These are phyloP conservation scores for Lanius ludovicianus DNA, from an alignment of 2,113 vertebrate species.

Conservation along the genomic window DNA sequence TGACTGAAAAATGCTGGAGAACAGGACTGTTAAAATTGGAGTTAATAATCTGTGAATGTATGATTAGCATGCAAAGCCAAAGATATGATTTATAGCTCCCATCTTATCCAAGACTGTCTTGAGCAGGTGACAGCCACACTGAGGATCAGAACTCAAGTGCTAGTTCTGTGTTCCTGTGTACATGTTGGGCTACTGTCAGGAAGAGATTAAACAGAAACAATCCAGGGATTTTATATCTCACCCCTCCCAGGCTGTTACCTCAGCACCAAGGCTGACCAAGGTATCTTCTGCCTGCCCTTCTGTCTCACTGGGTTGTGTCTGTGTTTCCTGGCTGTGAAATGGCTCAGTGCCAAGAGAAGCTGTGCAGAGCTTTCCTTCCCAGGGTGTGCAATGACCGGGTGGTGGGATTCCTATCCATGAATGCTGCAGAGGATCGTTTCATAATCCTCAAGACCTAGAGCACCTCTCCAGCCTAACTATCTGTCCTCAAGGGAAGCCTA, in stretches of 20 bases:
- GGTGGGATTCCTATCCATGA: not conserved
- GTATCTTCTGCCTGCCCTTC: not conserved
- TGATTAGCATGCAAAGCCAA: not conserved
- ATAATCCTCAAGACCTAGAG: not conserved
- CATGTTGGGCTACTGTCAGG: not conserved
- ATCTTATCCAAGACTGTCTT: not conserved
- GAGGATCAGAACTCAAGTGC: not conserved
- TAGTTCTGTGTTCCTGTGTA: not conserved
- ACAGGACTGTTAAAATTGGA: not conserved
- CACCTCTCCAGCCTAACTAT: not conserved
- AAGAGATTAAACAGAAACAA: not conserved
- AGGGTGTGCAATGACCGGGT: not conserved
- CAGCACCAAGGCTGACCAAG: not conserved
- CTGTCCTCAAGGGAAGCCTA: not conserved
- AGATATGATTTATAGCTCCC: not conserved
- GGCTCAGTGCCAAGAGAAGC: not conserved
- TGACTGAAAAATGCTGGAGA: not conserved
- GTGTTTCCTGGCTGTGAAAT: not conserved
- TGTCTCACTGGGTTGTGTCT: not conserved
- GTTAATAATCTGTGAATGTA: not conserved
- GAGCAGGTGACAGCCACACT: not conserved
- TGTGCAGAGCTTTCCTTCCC: not conserved
- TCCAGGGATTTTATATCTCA: not conserved
- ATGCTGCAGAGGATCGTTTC: not conserved
- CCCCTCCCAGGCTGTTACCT: not conserved